These are phyloP conservation scores for Ceyx melanurus DNA, from an alignment of 2,113 vertebrate genomes.

Conservation along the genomic window DNA sequence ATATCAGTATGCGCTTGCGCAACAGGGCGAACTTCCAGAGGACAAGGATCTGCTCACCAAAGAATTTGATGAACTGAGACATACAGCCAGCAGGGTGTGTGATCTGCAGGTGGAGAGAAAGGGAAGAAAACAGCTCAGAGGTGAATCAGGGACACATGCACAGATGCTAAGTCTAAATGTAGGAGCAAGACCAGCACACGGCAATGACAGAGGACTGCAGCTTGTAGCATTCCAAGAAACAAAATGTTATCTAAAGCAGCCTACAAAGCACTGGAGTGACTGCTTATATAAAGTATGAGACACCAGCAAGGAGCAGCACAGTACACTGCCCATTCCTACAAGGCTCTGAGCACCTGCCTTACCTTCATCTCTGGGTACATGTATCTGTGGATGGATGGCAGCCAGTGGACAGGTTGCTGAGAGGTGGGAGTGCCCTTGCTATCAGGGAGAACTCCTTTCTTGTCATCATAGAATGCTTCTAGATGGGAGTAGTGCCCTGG, in stretches of 20 bases:
- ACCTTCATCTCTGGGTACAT: constrained; percentile 99
- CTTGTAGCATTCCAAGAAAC: background rate
- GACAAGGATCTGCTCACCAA: constrained; percentile 95
- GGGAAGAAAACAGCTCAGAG: constrained; percentile 7
- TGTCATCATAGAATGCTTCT: constrained; percentile 97
- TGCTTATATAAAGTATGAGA: background rate
- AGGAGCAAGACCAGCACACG: constrained; percentile 27
- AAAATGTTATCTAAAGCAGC: constrained; percentile 17
- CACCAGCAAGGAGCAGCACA: background rate
- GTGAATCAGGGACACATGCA: background rate
- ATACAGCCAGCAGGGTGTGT: constrained; percentile 98
- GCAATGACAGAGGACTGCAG: background rate
- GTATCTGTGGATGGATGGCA: constrained; percentile 90
- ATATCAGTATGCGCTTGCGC: constrained; percentile 94
- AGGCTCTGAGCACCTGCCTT: constrained; percentile 2
- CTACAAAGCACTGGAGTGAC: background rate
- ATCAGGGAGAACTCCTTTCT: constrained; percentile 89
- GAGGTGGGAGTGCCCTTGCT: constrained; percentile 80
- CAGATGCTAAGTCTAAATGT: constrained; percentile 45
- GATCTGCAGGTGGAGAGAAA: constrained; percentile 81
- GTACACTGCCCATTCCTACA: background rate
- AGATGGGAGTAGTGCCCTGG: constrained; percentile 95
- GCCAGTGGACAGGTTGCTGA: constrained; percentile 83
- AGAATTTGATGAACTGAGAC: constrained; percentile 99
- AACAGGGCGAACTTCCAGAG: constrained; percentile 98